A percentile compares a stretch with the other conserved stretches of the same genome.
Evolutionary conservation across 2,113 vertebrate genomes (phyloP).

Genomic region (Poeciliopsis turrubarensis): DNA sequence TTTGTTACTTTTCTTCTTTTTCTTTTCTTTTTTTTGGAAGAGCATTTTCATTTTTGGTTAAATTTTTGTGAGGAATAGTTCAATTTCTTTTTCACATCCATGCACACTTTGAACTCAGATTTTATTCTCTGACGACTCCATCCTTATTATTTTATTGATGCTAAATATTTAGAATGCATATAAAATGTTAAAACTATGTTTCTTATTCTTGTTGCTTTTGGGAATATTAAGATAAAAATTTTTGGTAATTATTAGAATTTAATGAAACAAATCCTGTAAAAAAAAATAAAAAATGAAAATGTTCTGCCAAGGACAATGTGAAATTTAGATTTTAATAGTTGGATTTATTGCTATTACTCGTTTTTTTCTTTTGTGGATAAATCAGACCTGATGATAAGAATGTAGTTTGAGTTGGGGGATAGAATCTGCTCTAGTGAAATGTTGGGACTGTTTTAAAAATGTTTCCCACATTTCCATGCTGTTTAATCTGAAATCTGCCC

Average conservation of each 20-base stretch:
- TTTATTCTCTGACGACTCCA: not conserved
- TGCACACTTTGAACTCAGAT: not conserved
- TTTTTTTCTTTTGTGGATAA: slow-evolving; percentile 12
- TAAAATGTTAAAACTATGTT: too few relatives aligned
- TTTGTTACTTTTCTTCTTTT: slow-evolving; percentile 33
- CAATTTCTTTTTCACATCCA: slow-evolving; percentile 13
- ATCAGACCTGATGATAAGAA: slow-evolving; percentile 19
- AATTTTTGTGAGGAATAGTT: not conserved
- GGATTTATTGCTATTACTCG: not conserved
- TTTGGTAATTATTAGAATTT: too few relatives aligned
- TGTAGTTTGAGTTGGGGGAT: slow-evolving; percentile 16
- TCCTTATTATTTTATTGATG: not conserved
- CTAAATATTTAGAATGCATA: too few relatives aligned
- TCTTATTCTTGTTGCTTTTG: not conserved
- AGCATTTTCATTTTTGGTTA: slow-evolving; percentile 71
- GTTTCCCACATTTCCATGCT: slow-evolving; percentile 48
- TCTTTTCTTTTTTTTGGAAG: slow-evolving; percentile 50
- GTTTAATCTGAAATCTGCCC: slow-evolving; percentile 43
- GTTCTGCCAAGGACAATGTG: slow-evolving; percentile 62
- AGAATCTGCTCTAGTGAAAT: slow-evolving; percentile 27
- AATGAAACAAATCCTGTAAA: too few relatives aligned
- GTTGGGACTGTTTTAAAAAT: slow-evolving; percentile 23
- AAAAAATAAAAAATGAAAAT: slow-evolving; percentile 69
- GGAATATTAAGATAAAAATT: not conserved
- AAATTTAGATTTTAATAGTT: slow-evolving; percentile 11